These are phyloP conservation scores for Colletes gigas DNA, from an alignment of 1,140 invertebrate genomes.

Conservation along the genomic window DNA sequence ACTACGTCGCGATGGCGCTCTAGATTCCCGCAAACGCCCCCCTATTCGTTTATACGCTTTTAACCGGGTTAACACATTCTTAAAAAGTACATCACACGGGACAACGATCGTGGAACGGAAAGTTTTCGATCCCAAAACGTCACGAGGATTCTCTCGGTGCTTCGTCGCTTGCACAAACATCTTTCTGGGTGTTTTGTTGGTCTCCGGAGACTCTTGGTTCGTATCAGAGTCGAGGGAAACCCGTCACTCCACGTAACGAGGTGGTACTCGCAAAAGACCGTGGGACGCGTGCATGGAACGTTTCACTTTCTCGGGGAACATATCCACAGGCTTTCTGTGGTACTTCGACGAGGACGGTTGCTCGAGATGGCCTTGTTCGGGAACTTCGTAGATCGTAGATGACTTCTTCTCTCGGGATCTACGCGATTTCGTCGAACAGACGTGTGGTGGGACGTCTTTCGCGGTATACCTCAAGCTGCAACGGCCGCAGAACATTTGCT, in stretches of 20 bases:
- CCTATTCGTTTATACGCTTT: not conserved
- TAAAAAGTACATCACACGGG: not conserved
- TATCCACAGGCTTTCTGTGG: constrained; percentile 23
- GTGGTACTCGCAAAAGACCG: not conserved
- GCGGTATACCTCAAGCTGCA: constrained; percentile 33
- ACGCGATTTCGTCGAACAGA: constrained; percentile 38
- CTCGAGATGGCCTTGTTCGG: constrained; percentile 33
- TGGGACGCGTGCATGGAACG: constrained; percentile 26
- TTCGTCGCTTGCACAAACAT: not conserved
- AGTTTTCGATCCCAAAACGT: not conserved
- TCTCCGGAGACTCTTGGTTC: not conserved
- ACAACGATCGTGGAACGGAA: not conserved
- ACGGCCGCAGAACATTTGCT: constrained; percentile 39
- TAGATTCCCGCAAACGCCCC: not conserved
- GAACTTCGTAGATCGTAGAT: constrained; percentile 39
- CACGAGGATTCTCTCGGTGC: not conserved
- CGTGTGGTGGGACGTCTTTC: constrained; percentile 23
- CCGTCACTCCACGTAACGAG: constrained; percentile 39
- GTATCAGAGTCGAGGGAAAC: no score
- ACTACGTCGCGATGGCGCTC: constrained; percentile 1
- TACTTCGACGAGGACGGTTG: constrained; percentile 42
- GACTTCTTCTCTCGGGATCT: constrained; percentile 41
- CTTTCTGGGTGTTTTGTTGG: not conserved
- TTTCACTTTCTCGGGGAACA: constrained; percentile 38
- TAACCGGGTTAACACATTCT: not conserved